These are phyloP conservation scores for Heliconius eleuchia DNA, from an alignment of 1,140 invertebrate species.

Conservation along the genomic window DNA sequence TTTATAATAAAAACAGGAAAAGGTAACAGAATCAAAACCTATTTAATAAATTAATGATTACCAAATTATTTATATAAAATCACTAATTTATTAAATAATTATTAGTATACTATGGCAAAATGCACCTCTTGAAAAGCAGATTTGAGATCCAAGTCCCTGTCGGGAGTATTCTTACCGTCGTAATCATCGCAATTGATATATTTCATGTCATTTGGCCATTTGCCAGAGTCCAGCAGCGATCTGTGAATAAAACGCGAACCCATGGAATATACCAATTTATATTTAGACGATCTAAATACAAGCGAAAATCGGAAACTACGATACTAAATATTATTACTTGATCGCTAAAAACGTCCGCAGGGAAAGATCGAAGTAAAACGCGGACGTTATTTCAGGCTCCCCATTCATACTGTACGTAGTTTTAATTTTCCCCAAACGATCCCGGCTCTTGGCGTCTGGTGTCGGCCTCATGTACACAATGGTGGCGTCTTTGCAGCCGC, in stretches of 20 bases:
- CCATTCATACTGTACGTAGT: conserved; percentile 86
- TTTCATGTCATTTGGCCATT: conserved; percentile 86
- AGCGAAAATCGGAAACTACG: conserved; percentile 35
- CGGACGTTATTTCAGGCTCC: conserved; percentile 87
- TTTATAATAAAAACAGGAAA: neutral
- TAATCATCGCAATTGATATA: conserved; percentile 90
- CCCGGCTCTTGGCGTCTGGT: conserved; percentile 82
- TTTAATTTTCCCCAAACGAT: conserved; percentile 85
- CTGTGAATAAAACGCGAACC: conserved; percentile 73
- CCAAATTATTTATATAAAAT: too few species aligned
- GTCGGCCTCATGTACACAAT: conserved; percentile 86
- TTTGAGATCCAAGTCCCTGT: conserved; percentile 83
- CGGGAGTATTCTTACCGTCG: conserved; percentile 86
- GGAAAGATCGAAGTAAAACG: conserved; percentile 93
- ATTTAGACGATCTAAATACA: conserved; percentile 65
- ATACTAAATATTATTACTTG: conserved; percentile 81
- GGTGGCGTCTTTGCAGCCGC: conserved; percentile 86
- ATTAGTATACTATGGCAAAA: conserved; percentile 4
- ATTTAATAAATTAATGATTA: too few species aligned
- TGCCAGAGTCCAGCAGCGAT: conserved; percentile 82
- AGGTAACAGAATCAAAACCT: neutral
- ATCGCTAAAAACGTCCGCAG: conserved; percentile 87
- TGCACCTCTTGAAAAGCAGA: conserved; percentile 79
- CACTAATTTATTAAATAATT: neutral
- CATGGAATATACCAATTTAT: conserved; percentile 67